Evolutionary conservation across 2,113 vertebrate species (phyloP), one percentile per base, ranked within the genome.

Genomic region (Lichenostomus cassidix): DNA sequence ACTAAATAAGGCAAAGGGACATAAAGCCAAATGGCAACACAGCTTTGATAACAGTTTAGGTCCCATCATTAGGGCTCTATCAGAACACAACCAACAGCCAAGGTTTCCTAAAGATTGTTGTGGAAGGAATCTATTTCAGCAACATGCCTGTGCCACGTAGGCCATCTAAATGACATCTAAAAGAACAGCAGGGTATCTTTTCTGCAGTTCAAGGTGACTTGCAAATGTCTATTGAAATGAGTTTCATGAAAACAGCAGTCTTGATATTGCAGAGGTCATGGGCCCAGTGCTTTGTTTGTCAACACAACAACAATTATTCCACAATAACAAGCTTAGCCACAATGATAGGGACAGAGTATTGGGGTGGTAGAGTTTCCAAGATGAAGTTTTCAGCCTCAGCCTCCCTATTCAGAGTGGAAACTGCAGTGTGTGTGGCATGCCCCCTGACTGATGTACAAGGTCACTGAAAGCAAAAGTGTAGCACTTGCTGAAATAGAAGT

Each of bases 401-500:
- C 75, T 92, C 29, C 44, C 42, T 56, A 21, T 88, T 88, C 33
- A n/a, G 55, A 70, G 31, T 22, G 68, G 69, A 83, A 86, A 65
- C 24, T 15, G 37, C 70, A 62, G 44, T 10, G 88, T 92, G 86
- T 88, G 86, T 81, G 94, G 93, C 79, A 81, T 81, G 71, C 39
- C 83, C 75, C 74, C 56, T 27, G 44, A 67, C 35, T 74, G 71
- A 88, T 24, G 13, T 46, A 78, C 71, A 81, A 92, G 83, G 83
- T 96, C 86, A 94, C 60, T 65, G 68, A 90, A 92, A 96, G 84
- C 68, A 90, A 44, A 86, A 86, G 60, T 25, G 65, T 37, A 90
- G 80, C 60, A 42, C 80, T 94, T 83, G 49, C 69, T 90, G 88
- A 95, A 96, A 95, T 87, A 56, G 35, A 88, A 77, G 68, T 92